These are phyloP conservation scores for Pangasius krempfi DNA, from an alignment of 2,797 vertebrate species.

Conservation along the genomic window DNA sequence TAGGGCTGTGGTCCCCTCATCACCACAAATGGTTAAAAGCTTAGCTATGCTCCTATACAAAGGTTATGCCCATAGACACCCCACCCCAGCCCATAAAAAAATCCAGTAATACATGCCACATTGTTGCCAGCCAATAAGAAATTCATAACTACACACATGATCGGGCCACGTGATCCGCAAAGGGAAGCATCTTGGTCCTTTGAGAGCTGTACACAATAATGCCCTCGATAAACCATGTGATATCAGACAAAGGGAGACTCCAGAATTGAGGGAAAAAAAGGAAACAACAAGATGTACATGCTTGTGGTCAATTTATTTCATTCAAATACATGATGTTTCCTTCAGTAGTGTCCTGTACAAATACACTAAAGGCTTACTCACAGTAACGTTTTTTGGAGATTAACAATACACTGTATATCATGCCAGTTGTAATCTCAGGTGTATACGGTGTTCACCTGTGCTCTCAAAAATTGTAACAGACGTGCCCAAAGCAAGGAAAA, in stretches of 20 bases:
- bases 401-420: slow-evolving; percentile 34
- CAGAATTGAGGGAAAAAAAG: slow-evolving; percentile 55
- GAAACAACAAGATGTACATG: slow-evolving; percentile 19
- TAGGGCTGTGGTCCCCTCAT: slow-evolving; percentile 22
- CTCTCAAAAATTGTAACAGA: slow-evolving; percentile 50
- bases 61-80: slow-evolving; percentile 47
- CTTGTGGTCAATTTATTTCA: slow-evolving; percentile 47
- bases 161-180: slow-evolving; percentile 71
- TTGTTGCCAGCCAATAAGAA: slow-evolving; percentile 68
- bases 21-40: slow-evolving; percentile 29
- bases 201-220: slow-evolving; percentile 72
- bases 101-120: slow-evolving; percentile 48
- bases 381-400: slow-evolving; percentile 2
- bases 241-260: slow-evolving; percentile 62
- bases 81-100: slow-evolving; percentile 25
- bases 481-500: slow-evolving; percentile 49
- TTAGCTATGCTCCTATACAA: slow-evolving; percentile 58
- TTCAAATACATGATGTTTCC: slow-evolving; percentile 35
- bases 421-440: slow-evolving; percentile 25
- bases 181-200: slow-evolving; percentile 67
- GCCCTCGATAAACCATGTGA: slow-evolving; percentile 69
- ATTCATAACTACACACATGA: slow-evolving; percentile 66
- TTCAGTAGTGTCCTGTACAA: neutral
- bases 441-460: slow-evolving; percentile 48
- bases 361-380: neutral